Evolutionary conservation across 2,888 invertebrate species (phyloP), one percentile per base, ranked within the genome.

Genomic region (Athetis lepigone): DNA sequence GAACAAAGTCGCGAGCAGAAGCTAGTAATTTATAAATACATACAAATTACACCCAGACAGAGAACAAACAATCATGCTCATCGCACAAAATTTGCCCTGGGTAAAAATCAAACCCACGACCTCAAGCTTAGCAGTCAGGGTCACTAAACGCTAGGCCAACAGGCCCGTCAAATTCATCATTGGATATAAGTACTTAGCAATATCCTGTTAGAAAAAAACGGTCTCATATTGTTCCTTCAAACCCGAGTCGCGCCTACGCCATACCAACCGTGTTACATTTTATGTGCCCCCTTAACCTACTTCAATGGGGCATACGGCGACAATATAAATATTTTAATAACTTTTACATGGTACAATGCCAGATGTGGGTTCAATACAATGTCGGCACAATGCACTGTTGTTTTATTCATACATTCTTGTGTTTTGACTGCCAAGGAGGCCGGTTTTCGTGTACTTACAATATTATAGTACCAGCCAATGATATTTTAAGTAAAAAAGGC

Each of bases 271-370:
- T 59, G 58, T 75, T 80, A 75, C 76, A 76, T 85, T 80, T 75
- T 72, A 81, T 67, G 71, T 67, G 81, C 19, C 77, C 85, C 70
- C 79, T 29, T 85, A 82, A 87, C 88, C 86, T 71, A 85, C 70
- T 83, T 85, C 45, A 61, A 72, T 70, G 71, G 54, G 51, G 65
- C 73, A 79, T 74, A 69, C 75, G 56, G 56, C 65, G 67, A 75
- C 78, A 76, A 62, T 69, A 78, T 78, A 79, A 79, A 81, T 81
- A 83, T 83, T 81, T 82, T 81, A 83, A 82, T 81, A 81, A 74
- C 77, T 73, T 77, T 75, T 65, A 70, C 73, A 75, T 54, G 72
- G 62, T 72, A 69, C 45, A 25, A 39, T 37, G 45, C 58, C 75
- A 72, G 67, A 77, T 75, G 69, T 77, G 69, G 64, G 76, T 51